Percentiles rank a stretch among this genome's conserved stretches.
phyloP scores from a whole-genome alignment of 2,888 invertebrate genomes.

The Sarcophaga rosellei region DNA sequence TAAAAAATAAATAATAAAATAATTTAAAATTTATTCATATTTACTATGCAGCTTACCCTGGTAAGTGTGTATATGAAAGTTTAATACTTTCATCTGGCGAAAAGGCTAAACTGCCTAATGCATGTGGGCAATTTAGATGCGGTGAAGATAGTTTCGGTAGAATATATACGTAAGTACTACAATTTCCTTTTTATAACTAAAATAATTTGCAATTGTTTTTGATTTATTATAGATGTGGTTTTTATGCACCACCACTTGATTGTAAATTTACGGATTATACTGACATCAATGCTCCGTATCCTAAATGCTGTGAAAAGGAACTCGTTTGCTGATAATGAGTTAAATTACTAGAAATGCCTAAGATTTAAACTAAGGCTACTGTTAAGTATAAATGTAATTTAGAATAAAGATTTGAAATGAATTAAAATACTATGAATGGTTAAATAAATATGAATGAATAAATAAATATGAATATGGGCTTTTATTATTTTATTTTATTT shows the following conservation, averaged over 20 bases:
- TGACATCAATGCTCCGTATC: constrained; percentile 34
- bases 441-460: too few species aligned
- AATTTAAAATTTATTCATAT: background rate
- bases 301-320: constrained; percentile 32
- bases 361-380: background rate
- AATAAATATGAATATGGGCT: too few species aligned
- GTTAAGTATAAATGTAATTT: too few species aligned
- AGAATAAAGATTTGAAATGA: too few species aligned
- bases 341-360: background rate
- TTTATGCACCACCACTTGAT: background rate
- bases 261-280: constrained; percentile 29
- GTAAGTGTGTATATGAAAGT: constrained; percentile 36
- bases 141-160: constrained; percentile 5
- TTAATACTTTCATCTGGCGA: constrained; percentile 39
- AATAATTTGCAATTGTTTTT: too few species aligned
- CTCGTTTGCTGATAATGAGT: constrained; percentile 3
- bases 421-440: too few species aligned
- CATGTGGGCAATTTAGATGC: constrained; percentile 24
- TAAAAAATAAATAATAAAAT: background rate
- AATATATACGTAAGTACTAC: constrained; percentile 32
- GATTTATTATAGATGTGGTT: constrained; percentile 26
- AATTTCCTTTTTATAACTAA: too few species aligned
- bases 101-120: background rate
- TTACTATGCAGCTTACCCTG: constrained; percentile 25
- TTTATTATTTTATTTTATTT: too few species aligned